These are phyloP conservation scores for Pteronotus mesoamericanus DNA, from an alignment of 2,797 vertebrate species.

Conservation along the genomic window DNA sequence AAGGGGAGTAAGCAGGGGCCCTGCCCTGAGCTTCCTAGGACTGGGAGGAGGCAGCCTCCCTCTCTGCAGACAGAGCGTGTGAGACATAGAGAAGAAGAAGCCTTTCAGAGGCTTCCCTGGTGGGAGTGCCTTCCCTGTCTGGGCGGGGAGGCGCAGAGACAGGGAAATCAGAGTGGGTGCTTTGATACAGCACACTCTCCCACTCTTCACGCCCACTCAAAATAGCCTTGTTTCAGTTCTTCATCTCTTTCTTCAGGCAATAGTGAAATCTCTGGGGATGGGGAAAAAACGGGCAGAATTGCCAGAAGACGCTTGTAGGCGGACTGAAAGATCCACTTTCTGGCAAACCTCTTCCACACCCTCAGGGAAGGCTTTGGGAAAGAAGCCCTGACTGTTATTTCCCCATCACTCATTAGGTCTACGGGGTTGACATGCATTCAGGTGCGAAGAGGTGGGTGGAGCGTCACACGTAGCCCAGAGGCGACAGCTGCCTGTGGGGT, in stretches of 20 bases:
- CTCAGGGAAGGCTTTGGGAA: not conserved
- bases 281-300: not conserved
- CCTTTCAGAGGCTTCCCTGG: not conserved
- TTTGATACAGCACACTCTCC: not conserved
- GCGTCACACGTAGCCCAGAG: not conserved
- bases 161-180: not conserved
- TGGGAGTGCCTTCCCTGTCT: not conserved
- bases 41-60: not conserved
- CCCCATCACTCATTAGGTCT: accelerated
- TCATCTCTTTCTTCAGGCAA: not conserved
- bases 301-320: not conserved
- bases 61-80: not conserved
- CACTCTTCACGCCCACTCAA: not conserved
- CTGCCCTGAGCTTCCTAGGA: not conserved
- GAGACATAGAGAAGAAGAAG: not conserved
- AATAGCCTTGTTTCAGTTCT: not conserved
- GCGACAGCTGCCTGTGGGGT: not conserved
- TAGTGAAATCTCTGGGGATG: not conserved
- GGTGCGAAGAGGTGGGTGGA: not conserved
- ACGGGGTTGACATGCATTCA: not conserved
- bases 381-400: not conserved
- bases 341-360: not conserved
- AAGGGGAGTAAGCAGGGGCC: not conserved
- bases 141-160: not conserved
- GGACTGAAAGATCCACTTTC: not conserved